Conservation (phyloP, 2,113 vertebrate species). For the Urocynchramus pylzowi region DNA sequence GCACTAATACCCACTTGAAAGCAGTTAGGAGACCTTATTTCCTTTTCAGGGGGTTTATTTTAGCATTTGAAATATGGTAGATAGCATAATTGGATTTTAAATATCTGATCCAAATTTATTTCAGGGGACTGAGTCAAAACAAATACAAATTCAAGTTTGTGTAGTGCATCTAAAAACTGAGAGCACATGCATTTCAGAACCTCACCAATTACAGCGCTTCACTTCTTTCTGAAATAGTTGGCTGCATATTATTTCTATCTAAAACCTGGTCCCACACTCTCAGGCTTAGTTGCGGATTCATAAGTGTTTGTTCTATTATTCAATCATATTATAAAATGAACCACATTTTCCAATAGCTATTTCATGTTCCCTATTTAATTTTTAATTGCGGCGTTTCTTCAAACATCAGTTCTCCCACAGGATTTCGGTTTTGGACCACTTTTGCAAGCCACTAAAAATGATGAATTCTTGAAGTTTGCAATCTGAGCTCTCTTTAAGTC, state of each 20-base stretch:
- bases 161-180: slow-evolving; percentile 22
- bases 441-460: slow-evolving; percentile 47
- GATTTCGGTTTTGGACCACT: slow-evolving; percentile 33
- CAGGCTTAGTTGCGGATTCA: slow-evolving; percentile 17
- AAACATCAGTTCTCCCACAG: slow-evolving; percentile 47
- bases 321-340: slow-evolving; percentile 61
- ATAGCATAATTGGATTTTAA: slow-evolving; percentile 64
- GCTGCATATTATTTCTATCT: slow-evolving; percentile 13
- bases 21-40: slow-evolving; percentile 43
- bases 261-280: slow-evolving; percentile 24
- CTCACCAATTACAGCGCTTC: slow-evolving; percentile 34
- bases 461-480: slow-evolving; percentile 55
- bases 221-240: slow-evolving; percentile 28
- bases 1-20: slow-evolving; percentile 71
- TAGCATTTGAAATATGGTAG: slow-evolving; percentile 50
- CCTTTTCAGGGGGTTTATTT: slow-evolving; percentile 32
- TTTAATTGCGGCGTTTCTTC: slow-evolving; percentile 51
- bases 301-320: slow-evolving; percentile 59
- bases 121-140: slow-evolving; percentile 52
- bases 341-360: slow-evolving; percentile 64
- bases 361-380: slow-evolving; percentile 51
- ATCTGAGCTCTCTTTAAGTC: slow-evolving; percentile 46
- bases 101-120: slow-evolving; percentile 64
- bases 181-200: neutral
- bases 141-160: slow-evolving; percentile 40